A percentile compares a stretch with the other conserved stretches of the same genome.
Conservation (phyloP, 2,113 vertebrate genomes). For the Nymphicus hollandicus region DNA sequence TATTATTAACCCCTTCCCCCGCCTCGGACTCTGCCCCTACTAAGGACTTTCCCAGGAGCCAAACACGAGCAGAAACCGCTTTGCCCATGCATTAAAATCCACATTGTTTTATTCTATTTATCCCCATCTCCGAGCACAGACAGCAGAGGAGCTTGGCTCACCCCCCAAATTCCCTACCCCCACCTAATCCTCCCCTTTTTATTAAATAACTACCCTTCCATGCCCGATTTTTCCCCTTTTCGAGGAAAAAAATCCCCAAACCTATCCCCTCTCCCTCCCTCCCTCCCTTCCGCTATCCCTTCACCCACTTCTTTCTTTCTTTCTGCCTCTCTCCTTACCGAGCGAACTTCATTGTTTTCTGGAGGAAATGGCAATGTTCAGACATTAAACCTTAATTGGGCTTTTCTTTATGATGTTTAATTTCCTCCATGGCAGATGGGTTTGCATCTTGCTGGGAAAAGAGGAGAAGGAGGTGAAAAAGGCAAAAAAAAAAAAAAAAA, state of each 20-base stretch:
- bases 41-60: not conserved
- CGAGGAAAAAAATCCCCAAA: not conserved
- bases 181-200: not conserved
- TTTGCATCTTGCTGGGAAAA: constrained; percentile 32
- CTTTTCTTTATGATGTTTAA: constrained; percentile 73
- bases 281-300: not conserved
- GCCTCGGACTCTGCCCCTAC: too few species aligned
- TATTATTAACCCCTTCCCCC: not conserved
- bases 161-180: not conserved
- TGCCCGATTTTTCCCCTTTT: not conserved
- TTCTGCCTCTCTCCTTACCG: constrained; percentile 70
- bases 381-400: constrained; percentile 67
- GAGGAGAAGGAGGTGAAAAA: not conserved
- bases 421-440: constrained; percentile 67
- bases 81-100: not conserved
- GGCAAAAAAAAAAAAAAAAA: not conserved
- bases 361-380: constrained; percentile 66
- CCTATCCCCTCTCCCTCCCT: not conserved
- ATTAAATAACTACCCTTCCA: not conserved
- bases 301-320: not conserved
- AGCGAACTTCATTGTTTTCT: constrained; percentile 60
- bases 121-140: not conserved
- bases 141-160: not conserved
- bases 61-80: not conserved
- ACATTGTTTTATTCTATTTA: not conserved